These are phyloP conservation scores for Papilio demoleus DNA, from an alignment of 2,888 invertebrate genomes.

Conservation along the genomic window DNA sequence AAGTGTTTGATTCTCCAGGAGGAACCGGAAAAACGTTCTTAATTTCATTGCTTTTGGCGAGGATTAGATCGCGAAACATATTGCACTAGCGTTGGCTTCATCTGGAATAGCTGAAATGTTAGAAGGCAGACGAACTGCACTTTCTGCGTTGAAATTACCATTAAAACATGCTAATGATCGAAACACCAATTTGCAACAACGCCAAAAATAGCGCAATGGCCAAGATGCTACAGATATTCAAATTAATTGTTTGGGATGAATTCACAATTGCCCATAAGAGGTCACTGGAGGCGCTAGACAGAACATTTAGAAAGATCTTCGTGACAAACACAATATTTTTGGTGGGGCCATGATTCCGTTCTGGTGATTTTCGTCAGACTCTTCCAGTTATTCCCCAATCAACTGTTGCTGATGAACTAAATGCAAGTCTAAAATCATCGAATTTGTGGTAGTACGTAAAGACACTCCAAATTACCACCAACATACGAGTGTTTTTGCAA, in stretches of 20 bases:
- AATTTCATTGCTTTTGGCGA: constrained; percentile 43
- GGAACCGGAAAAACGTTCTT: constrained; percentile 46
- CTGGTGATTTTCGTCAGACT: constrained; percentile 53
- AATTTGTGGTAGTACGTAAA: constrained; percentile 48
- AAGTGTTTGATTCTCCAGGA: constrained; percentile 46
- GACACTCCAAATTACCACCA: constrained; percentile 46
- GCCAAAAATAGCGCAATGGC: constrained; percentile 46
- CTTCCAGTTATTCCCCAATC: constrained; percentile 51
- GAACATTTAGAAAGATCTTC: no score
- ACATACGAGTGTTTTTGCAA: constrained; percentile 45
- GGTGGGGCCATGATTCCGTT: no score
- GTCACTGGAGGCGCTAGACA: constrained; percentile 47
- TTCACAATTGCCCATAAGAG: constrained; percentile 50
- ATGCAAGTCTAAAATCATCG: constrained; percentile 50
- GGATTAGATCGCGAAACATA: constrained; percentile 42
- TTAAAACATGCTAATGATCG: constrained; percentile 48
- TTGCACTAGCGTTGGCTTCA: constrained; percentile 48
- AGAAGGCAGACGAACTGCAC: constrained; percentile 48
- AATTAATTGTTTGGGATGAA: constrained; percentile 51
- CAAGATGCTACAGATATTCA: constrained; percentile 44
- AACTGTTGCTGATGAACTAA: constrained; percentile 50
- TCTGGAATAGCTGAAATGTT: constrained; percentile 50
- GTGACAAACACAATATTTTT: no score
- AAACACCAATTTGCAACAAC: constrained; percentile 49
- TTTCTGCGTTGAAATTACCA: constrained; percentile 53